Percentiles rank a stretch among this genome's conserved stretches.
Evolutionary conservation across 1,140 invertebrate genomes (phyloP).

Genomic region (Penaeus japonicus): DNA sequence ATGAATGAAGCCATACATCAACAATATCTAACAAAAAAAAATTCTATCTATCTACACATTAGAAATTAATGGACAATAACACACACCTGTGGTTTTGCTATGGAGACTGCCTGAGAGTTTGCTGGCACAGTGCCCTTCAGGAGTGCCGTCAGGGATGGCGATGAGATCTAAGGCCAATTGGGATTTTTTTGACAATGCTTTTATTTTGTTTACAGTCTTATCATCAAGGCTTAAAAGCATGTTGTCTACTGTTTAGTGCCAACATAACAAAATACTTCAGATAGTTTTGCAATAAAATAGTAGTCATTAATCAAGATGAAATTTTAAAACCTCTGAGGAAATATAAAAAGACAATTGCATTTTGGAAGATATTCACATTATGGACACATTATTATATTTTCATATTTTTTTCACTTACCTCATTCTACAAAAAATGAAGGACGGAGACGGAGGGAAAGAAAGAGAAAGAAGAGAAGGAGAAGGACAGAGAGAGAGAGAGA

Average conservation of each 20-base stretch:
- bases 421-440: not conserved
- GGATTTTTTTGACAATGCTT: not conserved
- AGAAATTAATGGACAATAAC: not conserved
- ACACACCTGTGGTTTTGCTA: slow-evolving; percentile 34
- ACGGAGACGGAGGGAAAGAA: too few species aligned
- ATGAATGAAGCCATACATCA: too few species aligned
- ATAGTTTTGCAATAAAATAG: too few species aligned
- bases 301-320: too few species aligned
- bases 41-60: not conserved
- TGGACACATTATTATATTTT: not conserved
- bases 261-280: too few species aligned
- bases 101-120: slow-evolving; percentile 20
- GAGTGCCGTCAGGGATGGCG: slow-evolving; percentile 38
- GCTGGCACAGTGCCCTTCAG: slow-evolving; percentile 41
- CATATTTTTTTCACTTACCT: too few species aligned
- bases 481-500: not conserved
- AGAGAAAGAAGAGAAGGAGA: not conserved
- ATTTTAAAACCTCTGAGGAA: too few species aligned
- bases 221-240: too few species aligned
- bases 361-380: too few species aligned
- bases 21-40: not conserved
- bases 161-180: slow-evolving; percentile 15
- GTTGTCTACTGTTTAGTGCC: too few species aligned
- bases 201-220: too few species aligned
- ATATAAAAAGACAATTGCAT: too few species aligned